phyloP scores from a whole-genome alignment of 1,140 invertebrate genomes.

The Drepana arcuata region DNA sequence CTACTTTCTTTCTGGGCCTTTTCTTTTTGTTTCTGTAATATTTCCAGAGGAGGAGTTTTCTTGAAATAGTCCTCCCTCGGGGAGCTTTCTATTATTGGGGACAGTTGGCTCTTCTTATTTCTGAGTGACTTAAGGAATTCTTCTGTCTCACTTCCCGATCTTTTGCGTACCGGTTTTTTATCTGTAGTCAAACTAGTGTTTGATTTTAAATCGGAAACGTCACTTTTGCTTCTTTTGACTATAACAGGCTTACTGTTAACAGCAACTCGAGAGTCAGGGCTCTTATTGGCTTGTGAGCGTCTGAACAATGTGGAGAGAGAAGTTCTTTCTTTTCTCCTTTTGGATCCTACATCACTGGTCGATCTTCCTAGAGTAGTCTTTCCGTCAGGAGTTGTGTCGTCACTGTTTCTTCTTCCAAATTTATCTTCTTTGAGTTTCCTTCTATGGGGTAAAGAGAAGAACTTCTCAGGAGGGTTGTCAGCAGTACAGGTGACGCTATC shows the following conservation, averaged over 20 bases:
- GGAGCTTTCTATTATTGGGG: slow-evolving; percentile 82
- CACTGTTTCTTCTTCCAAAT: slow-evolving; percentile 58
- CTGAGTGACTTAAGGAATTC: slow-evolving; percentile 68
- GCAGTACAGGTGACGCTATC: slow-evolving; percentile 75
- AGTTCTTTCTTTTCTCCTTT: slow-evolving; percentile 60
- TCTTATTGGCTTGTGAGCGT: slow-evolving; percentile 58
- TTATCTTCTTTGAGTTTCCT: slow-evolving; percentile 56
- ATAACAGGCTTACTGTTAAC: slow-evolving; percentile 51
- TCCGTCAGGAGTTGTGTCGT: slow-evolving; percentile 39
- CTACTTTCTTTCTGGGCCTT: slow-evolving; percentile 35
- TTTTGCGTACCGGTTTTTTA: slow-evolving; percentile 58
- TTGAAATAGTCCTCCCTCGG: slow-evolving; percentile 79
- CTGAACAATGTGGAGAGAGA: slow-evolving; percentile 76
- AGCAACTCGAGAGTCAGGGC: slow-evolving; percentile 48
- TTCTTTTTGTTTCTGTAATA: slow-evolving; percentile 46
- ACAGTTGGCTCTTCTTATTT: slow-evolving; percentile 78
- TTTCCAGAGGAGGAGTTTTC: slow-evolving; percentile 49
- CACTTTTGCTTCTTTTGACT: slow-evolving; percentile 78
- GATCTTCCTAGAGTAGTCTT: slow-evolving; percentile 62
- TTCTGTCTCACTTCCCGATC: slow-evolving; percentile 69
- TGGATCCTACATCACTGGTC: slow-evolving; percentile 70
- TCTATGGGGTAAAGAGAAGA: slow-evolving; percentile 75
- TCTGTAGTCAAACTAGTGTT: slow-evolving; percentile 58
- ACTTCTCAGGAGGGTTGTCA: slow-evolving; percentile 73
- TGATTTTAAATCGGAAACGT: slow-evolving; percentile 75